Percentiles rank a stretch among this genome's conserved stretches.
phyloP scores from a whole-genome alignment of 64 coral and sea anemone species.

The Stichodactyla helianthus region DNA sequence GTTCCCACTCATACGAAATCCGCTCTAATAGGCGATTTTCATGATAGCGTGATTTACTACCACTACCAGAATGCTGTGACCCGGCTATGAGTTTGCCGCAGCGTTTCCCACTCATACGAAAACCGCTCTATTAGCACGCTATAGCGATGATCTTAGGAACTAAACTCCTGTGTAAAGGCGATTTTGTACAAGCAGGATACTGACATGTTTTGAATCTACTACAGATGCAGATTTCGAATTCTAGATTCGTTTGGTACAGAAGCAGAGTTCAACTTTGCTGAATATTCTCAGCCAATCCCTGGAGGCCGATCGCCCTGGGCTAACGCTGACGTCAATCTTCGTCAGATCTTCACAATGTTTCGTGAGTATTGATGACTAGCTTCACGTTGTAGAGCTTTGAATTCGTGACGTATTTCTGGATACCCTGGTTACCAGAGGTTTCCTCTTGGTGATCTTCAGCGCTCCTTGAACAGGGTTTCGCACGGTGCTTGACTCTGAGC shows the following conservation, averaged over 20 bases:
- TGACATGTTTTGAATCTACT: neutral
- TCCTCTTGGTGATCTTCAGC: no score
- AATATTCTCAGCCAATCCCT: constrained; percentile 46
- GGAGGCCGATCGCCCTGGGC: constrained; percentile 72
- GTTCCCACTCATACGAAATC: neutral
- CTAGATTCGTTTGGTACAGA: constrained; percentile 97
- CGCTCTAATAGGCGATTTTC: no score
- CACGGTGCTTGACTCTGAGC: no score
- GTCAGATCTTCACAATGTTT: constrained; percentile 95
- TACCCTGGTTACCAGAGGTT: no score
- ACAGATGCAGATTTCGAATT: constrained; percentile 38
- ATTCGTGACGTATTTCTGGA: no score
- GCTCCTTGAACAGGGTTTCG: no score
- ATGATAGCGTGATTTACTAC: no score
- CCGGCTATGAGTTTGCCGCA: no score
- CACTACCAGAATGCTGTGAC: no score
- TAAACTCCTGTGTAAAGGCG: neutral
- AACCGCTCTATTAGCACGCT: no score
- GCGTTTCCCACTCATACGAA: no score
- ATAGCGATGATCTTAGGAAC: no score
- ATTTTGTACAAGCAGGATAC: neutral
- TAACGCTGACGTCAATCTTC: constrained; percentile 57
- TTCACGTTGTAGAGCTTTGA: neutral
- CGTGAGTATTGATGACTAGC: constrained; percentile 51
- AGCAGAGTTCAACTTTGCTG: constrained; percentile 81